phyloP scores from a whole-genome alignment of 2,888 invertebrate species.

The Omphaloscelis lunosa region DNA sequence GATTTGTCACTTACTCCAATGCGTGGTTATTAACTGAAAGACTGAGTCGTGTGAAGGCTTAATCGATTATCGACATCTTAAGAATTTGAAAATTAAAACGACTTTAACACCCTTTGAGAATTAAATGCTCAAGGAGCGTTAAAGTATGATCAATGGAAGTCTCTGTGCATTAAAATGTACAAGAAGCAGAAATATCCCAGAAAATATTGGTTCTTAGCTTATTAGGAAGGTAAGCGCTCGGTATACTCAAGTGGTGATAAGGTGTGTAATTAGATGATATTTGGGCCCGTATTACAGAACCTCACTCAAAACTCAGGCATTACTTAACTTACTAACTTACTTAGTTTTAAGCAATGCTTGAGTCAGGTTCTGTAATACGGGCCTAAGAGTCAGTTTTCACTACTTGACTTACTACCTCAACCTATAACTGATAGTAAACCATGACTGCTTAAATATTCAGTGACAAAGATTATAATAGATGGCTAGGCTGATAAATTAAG shows the following conservation, averaged over 20 bases:
- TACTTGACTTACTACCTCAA: not conserved
- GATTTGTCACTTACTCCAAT: constrained; percentile 28
- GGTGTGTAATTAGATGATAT: not conserved
- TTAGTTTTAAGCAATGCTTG: too few species aligned
- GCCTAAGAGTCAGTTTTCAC: not conserved
- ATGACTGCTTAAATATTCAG: not conserved
- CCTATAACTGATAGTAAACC: not conserved
- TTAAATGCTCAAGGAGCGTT: constrained; percentile 19
- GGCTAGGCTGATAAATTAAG: not conserved
- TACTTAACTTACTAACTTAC: too few species aligned
- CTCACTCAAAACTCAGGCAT: too few species aligned
- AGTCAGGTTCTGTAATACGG: too few species aligned
- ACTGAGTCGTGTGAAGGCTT: constrained; percentile 27
- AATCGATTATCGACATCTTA: constrained; percentile 34
- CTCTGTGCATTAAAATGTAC: not conserved
- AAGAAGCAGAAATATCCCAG: not conserved
- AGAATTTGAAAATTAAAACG: constrained; percentile 32
- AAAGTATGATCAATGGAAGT: not conserved
- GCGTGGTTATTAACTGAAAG: constrained; percentile 42
- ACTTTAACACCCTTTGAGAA: constrained; percentile 12
- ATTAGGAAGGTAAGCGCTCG: too few species aligned
- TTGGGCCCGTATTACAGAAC: too few species aligned
- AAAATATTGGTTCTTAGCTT: not conserved
- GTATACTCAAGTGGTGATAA: not conserved
- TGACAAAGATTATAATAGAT: too few species aligned